Evolutionary conservation across 2,113 vertebrate genomes (phyloP), one percentile per base, ranked within the genome.

Genomic region (Blennius ocellaris): DNA sequence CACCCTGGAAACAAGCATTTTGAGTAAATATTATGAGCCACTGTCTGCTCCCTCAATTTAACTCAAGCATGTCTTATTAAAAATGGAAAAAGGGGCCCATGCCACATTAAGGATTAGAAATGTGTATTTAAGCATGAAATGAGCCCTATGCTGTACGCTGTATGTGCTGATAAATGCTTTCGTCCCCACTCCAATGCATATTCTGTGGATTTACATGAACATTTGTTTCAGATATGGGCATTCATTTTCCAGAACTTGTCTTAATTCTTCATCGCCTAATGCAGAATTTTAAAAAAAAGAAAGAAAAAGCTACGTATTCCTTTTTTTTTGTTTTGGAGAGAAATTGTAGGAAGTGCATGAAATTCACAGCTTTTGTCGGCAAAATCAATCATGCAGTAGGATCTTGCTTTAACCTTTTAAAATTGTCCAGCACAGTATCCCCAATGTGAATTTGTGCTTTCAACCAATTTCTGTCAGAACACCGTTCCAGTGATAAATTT

Each of bases 11-110:
- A 87, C 74, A 57, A 64, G 76, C 84, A 87, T 89, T 83, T 77
- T 77, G 64, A 81, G 76, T 90, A 81, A 92, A 91, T 88, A 88
- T 90, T 80, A 66, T 36, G 53, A 80, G 68, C 71, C 44, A 58
- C 72, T 70, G 67, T 85, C 77, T 87, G 73, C 76, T 83, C 69
- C 75, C 73, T 72, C 66, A 58, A 66, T 85, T 85, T 52, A 76
- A 82, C 86, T 81, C 77, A 69, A 84, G 73, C 83, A 84, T 89
- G 80, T 86, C 87, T 79, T 87, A 87, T 90, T 91, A 91, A 82
- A 85, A 90, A 87, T 79, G 65, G 60, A 85, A 85, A 84, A 82
- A 49, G 47, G 48, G 4, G 74, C 66, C 74, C 61, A 52, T 73
- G 82, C 78, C 73, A 86, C 80, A 80, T 82, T 82, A 81, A 58